Evolutionary conservation across 2,113 vertebrate genomes (phyloP).

Genomic region (Rana temporaria): DNA sequence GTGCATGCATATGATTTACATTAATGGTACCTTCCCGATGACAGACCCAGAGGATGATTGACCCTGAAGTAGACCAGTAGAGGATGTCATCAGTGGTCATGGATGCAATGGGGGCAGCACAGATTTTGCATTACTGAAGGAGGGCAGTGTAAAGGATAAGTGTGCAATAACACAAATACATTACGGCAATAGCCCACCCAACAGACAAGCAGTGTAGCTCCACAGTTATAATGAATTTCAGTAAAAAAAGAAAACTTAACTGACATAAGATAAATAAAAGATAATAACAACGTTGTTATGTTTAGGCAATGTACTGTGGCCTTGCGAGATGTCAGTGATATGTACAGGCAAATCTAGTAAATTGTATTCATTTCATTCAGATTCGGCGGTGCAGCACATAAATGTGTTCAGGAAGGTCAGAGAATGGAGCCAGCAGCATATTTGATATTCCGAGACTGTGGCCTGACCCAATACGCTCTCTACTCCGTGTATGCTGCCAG

Average conservation of each 20-base stretch:
- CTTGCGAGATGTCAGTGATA: conserved; percentile 30
- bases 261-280: conserved; percentile 8
- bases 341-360: background rate
- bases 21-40: too few species aligned
- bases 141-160: too few species aligned
- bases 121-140: too few species aligned
- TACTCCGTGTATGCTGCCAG: background rate
- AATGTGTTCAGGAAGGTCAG: background rate
- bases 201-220: too few species aligned
- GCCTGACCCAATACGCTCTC: background rate
- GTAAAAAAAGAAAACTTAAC: background rate
- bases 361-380: background rate
- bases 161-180: too few species aligned
- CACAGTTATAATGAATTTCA: too few species aligned
- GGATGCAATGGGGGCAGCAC: too few species aligned
- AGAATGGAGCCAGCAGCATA: conserved; percentile 3
- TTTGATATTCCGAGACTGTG: background rate
- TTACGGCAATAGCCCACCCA: too few species aligned
- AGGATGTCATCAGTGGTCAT: too few species aligned
- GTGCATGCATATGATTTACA: too few species aligned
- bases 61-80: too few species aligned
- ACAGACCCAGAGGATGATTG: too few species aligned
- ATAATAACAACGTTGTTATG: conserved; percentile 7
- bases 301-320: background rate
- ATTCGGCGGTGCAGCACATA: background rate